Conservation (phyloP, 2,113 vertebrate genomes). For the Catharus bicknelli region DNA sequence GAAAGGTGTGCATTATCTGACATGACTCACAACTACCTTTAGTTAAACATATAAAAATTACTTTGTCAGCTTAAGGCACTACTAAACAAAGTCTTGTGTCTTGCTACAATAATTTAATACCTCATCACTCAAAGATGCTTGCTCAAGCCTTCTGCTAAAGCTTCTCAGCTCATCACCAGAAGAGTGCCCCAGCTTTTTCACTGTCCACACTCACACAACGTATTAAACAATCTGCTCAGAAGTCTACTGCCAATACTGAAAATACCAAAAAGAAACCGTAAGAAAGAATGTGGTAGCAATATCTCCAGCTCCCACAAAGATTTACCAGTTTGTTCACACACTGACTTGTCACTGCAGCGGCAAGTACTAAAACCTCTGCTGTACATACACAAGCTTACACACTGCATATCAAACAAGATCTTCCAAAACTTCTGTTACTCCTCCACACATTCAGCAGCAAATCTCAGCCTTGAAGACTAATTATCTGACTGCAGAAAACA, state of each 20-base stretch:
- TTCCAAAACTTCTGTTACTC: background rate
- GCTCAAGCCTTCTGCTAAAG: background rate
- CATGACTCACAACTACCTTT: background rate
- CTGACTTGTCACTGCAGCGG: background rate
- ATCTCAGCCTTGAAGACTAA: background rate
- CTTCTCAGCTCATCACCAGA: background rate
- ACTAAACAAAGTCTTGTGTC: background rate
- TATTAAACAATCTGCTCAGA: background rate
- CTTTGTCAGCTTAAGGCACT: background rate
- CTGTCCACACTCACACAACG: fast-evolving
- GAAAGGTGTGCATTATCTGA: background rate
- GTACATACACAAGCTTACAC: background rate
- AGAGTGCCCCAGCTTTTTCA: background rate
- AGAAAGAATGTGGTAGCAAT: background rate
- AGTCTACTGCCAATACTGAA: background rate
- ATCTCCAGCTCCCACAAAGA: background rate
- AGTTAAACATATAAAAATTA: background rate
- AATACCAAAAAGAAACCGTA: background rate
- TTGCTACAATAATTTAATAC: background rate
- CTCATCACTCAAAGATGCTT: background rate
- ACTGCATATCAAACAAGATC: background rate
- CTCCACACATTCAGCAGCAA: background rate
- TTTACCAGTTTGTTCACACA: background rate
- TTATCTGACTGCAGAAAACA: background rate
- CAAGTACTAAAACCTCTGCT: background rate